A percentile compares a stretch with the other conserved stretches of the same genome.
Evolutionary conservation across 2,113 vertebrate genomes (phyloP).

Genomic region (Microcebus griseorufus): DNA sequence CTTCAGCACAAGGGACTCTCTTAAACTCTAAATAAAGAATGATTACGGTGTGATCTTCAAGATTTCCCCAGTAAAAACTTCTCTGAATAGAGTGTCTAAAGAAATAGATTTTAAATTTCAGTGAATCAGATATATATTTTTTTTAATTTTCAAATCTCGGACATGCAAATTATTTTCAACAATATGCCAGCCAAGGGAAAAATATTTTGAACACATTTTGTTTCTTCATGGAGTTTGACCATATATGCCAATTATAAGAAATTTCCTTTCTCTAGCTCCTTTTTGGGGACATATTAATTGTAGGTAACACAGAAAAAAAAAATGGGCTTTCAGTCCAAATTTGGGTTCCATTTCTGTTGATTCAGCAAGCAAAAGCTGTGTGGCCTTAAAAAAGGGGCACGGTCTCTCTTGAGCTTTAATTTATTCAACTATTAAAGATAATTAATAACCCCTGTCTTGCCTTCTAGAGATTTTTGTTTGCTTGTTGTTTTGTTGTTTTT

Average conservation of each 20-base stretch:
- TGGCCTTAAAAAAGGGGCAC: neutral
- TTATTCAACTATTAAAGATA: neutral
- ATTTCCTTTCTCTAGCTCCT: neutral
- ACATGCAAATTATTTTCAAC: neutral
- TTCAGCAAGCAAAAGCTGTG: neutral
- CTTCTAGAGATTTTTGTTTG: neutral
- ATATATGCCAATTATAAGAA: neutral
- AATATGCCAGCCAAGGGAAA: neutral
- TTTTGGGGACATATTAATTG: neutral
- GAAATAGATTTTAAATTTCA: neutral
- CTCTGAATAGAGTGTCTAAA: neutral
- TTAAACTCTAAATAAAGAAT: neutral
- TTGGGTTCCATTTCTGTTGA: rapidly evolving
- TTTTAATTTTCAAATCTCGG: neutral
- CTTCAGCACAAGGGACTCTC: neutral
- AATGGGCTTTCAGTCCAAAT: neutral
- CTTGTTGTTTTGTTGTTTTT: no score
- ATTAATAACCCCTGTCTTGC: neutral
- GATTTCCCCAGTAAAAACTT: neutral
- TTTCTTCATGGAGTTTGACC: neutral
- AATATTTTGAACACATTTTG: neutral
- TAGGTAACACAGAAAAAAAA: neutral
- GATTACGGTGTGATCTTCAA: neutral
- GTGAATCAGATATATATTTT: neutral
- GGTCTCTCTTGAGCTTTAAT: neutral